Evolutionary conservation across 2,797 vertebrate species (phyloP).

Genomic region (Artibeus jamaicensis): DNA sequence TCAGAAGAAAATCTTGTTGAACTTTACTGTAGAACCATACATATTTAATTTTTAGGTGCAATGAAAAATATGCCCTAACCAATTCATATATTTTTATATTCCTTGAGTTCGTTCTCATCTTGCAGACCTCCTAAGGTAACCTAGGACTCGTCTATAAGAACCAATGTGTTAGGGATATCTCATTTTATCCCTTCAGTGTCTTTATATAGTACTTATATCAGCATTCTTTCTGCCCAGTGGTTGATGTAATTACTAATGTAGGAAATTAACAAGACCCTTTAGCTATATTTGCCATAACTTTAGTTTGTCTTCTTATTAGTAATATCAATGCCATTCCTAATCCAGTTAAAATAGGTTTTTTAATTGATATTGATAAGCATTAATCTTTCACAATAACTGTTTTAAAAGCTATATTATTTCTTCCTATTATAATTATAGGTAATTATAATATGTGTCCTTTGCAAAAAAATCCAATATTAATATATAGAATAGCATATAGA

Average conservation of each 20-base stretch:
- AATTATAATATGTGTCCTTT: not conserved
- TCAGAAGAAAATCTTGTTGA: not conserved
- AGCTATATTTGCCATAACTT: not conserved
- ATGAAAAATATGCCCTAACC: constrained; percentile 4
- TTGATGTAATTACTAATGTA: not conserved
- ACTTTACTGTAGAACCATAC: not conserved
- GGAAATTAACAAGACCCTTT: not conserved
- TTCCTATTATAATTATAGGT: not conserved
- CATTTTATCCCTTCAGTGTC: not conserved
- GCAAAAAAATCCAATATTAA: constrained; percentile 24
- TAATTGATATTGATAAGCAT: not conserved
- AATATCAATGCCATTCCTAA: not conserved
- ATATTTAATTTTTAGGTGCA: constrained; percentile 37
- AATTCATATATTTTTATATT: not conserved
- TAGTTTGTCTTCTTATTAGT: not conserved
- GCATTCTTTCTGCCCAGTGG: not conserved
- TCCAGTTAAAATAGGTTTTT: not conserved
- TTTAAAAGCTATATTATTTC: not conserved
- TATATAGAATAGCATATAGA: constrained; percentile 17
- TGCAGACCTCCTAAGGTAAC: not conserved
- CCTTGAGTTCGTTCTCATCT: not conserved
- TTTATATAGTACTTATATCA: not conserved
- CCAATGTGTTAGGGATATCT: not conserved
- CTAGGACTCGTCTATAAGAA: not conserved
- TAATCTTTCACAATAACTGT: not conserved